Evolutionary conservation across 2,113 vertebrate genomes (phyloP).

Genomic region (Pituophis catenifer): DNA sequence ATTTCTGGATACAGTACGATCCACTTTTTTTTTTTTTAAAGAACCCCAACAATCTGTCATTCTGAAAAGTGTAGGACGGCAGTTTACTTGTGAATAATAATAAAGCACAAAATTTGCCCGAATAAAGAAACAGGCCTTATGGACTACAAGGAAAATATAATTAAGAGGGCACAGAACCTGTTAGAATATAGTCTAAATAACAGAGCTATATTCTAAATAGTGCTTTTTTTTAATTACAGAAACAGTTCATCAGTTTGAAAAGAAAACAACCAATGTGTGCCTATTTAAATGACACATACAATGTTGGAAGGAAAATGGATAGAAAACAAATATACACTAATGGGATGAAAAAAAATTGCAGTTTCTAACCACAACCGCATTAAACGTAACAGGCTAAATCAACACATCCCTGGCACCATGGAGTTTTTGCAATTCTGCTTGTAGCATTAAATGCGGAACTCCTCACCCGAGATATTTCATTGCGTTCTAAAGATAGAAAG

Average conservation of each 20-base stretch:
- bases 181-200: conserved; percentile 56
- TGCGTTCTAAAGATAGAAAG: not conserved
- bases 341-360: not conserved
- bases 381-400: not conserved
- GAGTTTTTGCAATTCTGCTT: not conserved
- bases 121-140: conserved; percentile 68
- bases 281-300: conserved; percentile 30
- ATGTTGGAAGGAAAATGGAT: conserved; percentile 8
- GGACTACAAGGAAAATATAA: conserved; percentile 64
- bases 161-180: conserved; percentile 64
- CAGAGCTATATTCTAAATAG: conserved; percentile 50
- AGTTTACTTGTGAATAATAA: conserved; percentile 70
- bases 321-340: not conserved
- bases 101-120: conserved; percentile 72
- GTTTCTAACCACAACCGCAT: not conserved
- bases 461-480: not conserved
- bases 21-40: conserved; percentile 13
- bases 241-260: conserved; percentile 47
- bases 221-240: conserved; percentile 31
- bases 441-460: not conserved
- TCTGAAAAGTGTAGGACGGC: conserved; percentile 66
- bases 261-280: conserved; percentile 25
- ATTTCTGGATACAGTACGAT: conserved; percentile 68
- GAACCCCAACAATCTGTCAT: conserved; percentile 49
- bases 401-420: not conserved